Evolutionary conservation across 1,140 invertebrate species (phyloP).

Genomic region (Sogatella furcifera): DNA sequence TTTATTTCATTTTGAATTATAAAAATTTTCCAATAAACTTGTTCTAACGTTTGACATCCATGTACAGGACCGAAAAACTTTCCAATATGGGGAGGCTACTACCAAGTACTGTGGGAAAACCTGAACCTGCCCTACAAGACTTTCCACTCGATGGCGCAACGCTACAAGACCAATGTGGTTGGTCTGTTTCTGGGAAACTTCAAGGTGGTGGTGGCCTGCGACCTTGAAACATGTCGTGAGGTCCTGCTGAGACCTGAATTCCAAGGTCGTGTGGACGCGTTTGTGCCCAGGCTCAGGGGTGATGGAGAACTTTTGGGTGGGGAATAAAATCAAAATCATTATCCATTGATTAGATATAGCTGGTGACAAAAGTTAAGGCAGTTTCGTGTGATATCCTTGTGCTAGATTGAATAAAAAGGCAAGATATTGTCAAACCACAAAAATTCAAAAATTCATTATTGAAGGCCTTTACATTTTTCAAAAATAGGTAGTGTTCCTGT

Average conservation of each 20-base stretch:
- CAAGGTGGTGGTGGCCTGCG: constrained; percentile 31
- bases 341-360: no score
- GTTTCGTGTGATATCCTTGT: no score
- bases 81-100: constrained; percentile 6
- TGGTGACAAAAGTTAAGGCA: no score
- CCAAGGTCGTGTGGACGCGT: constrained; percentile 31
- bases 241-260: constrained; percentile 32
- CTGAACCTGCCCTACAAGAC: constrained; percentile 24
- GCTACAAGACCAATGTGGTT: constrained; percentile 36
- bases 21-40: neutral
- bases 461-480: no score
- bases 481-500: no score
- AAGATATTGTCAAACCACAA: no score
- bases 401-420: no score
- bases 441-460: no score
- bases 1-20: neutral
- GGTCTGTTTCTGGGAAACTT: constrained; percentile 32
- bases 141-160: constrained; percentile 22
- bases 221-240: constrained; percentile 32
- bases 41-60: neutral
- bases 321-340: no score
- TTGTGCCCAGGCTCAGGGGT: constrained; percentile 23
- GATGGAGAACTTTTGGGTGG: constrained; percentile 16
- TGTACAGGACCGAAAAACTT: neutral
- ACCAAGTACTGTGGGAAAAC: constrained; percentile 16